Evolutionary conservation across 2,113 vertebrate species (phyloP).

Genomic region (Capreolus pygargus): DNA sequence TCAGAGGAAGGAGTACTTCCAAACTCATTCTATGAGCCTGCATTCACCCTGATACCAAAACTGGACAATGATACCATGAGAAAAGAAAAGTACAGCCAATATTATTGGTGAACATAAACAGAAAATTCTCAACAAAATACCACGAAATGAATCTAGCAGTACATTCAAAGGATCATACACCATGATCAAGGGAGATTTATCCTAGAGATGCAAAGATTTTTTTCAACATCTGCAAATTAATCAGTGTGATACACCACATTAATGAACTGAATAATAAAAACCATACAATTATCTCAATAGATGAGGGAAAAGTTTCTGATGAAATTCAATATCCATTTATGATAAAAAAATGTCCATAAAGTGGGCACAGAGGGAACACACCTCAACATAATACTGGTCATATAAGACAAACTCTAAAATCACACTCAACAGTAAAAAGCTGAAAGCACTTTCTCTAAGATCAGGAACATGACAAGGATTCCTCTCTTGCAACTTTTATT

Average conservation of each 20-base stretch:
- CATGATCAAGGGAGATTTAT: not conserved
- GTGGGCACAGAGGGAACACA: not conserved
- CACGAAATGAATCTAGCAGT: not conserved
- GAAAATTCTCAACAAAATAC: not conserved
- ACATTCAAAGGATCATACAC: not conserved
- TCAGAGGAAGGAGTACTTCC: not conserved
- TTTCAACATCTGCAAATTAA: not conserved
- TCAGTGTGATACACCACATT: not conserved
- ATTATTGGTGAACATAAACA: not conserved
- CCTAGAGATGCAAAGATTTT: not conserved
- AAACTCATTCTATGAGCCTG: not conserved
- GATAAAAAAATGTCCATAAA: not conserved
- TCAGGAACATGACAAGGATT: not conserved
- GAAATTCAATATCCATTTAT: not conserved
- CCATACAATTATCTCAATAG: not conserved
- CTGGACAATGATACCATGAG: not conserved
- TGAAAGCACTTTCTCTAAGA: not conserved
- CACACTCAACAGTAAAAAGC: not conserved
- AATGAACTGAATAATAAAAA: not conserved
- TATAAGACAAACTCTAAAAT: not conserved
- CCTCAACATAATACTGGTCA: not conserved
- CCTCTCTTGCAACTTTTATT: not conserved
- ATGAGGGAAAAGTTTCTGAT: not conserved
- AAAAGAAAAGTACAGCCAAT: not conserved
- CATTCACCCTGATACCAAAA: not conserved